These are phyloP conservation scores for Phortica magna DNA, from an alignment of 2,888 invertebrate genomes.

Conservation along the genomic window DNA sequence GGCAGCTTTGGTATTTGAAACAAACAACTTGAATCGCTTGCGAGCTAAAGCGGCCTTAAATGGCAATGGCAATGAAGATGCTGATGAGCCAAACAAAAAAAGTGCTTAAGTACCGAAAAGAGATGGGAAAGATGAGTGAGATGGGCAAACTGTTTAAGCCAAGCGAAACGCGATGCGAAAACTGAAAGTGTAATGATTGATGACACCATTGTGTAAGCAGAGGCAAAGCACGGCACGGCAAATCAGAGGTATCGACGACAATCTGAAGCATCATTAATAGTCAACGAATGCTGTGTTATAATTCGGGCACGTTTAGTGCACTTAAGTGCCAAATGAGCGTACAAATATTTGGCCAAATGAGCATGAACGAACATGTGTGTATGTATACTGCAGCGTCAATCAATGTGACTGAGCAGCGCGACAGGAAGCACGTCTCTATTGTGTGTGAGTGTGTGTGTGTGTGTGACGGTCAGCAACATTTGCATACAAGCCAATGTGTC, in stretches of 20 bases:
- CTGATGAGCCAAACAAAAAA: not conserved
- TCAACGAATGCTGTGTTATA: not conserved
- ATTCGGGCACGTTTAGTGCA: slow-evolving; percentile 11
- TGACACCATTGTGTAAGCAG: slow-evolving; percentile 44
- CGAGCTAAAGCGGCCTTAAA: slow-evolving; percentile 14
- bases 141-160: not conserved
- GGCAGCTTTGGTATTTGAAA: not conserved
- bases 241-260: not conserved
- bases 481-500: slow-evolving; percentile 52
- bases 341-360: slow-evolving; percentile 8
- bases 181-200: slow-evolving; percentile 69
- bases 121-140: not conserved
- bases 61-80: not conserved
- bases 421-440: not conserved
- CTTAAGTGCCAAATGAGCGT: slow-evolving; percentile 24
- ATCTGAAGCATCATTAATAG: not conserved
- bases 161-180: slow-evolving; percentile 46
- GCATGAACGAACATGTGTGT: not conserved
- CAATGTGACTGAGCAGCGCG: not conserved
- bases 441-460: slow-evolving; percentile 38
- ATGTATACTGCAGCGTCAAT: not conserved
- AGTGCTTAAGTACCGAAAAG: not conserved
- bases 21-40: not conserved
- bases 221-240: slow-evolving; percentile 46
- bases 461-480: slow-evolving; percentile 41